phyloP scores from a whole-genome alignment of 2,797 vertebrate species.

The Danionella dracula region DNA sequence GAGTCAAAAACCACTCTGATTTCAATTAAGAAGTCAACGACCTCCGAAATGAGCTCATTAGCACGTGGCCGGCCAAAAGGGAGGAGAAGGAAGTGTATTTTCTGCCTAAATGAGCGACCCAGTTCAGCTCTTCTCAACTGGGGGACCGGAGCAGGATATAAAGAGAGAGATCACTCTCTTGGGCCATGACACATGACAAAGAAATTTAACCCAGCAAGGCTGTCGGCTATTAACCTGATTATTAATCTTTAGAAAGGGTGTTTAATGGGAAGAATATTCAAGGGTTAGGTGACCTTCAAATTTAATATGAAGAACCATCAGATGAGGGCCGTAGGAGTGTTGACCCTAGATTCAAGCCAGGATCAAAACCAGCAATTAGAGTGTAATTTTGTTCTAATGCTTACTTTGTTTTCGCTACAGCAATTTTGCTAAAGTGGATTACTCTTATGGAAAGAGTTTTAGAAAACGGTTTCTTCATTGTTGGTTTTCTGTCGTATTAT shows the following conservation, averaged over 20 bases:
- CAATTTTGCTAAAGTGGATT: too few species aligned
- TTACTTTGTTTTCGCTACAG: too few species aligned
- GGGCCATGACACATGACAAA: constrained; percentile 32
- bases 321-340: too few species aligned
- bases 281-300: not conserved
- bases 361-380: too few species aligned
- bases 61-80: constrained; percentile 51
- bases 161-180: constrained; percentile 28
- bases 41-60: constrained; percentile 53
- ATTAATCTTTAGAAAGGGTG: constrained; percentile 5
- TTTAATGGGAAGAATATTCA: not conserved
- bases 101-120: constrained; percentile 45
- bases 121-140: constrained; percentile 32
- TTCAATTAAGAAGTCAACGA: constrained; percentile 47
- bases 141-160: constrained; percentile 20
- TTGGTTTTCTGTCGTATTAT: too few species aligned
- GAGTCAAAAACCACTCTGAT: constrained; percentile 30
- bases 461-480: too few species aligned
- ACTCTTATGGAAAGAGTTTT: too few species aligned
- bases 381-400: too few species aligned
- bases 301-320: too few species aligned
- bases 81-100: constrained; percentile 40
- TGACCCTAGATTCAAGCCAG: too few species aligned
- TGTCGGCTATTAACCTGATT: constrained; percentile 30
- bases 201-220: not conserved